Evolutionary conservation across 2,113 vertebrate genomes (phyloP).

Genomic region (Engystomops pustulosus): DNA sequence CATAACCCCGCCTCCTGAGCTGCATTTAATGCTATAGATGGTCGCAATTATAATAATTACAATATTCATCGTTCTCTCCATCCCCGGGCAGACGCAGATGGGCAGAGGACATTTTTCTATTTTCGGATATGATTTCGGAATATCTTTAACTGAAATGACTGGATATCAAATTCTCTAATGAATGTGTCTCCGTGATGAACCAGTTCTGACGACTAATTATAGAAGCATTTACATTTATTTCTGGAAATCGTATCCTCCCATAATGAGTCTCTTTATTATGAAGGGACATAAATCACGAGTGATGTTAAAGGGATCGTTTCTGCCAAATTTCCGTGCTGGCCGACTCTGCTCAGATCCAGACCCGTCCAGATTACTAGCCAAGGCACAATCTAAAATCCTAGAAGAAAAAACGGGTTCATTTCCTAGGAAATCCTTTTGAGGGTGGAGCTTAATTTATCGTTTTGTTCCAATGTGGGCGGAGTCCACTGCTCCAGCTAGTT

Average conservation of each 20-base stretch:
- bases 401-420: no score
- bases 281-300: background rate
- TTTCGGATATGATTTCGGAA: background rate
- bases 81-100: background rate
- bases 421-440: no score
- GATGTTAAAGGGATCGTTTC: background rate
- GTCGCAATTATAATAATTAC: background rate
- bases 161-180: background rate
- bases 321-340: no score
- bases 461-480: no score
- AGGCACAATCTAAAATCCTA: no score
- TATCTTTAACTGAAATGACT: background rate
- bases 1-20: no score
- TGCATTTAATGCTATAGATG: background rate
- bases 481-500: no score
- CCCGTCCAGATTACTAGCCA: no score
- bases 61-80: background rate
- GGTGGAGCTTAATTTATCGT: no score
- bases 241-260: background rate
- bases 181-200: background rate
- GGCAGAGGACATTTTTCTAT: background rate
- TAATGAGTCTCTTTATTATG: background rate
- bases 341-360: no score
- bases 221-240: conserved; percentile 5
- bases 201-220: background rate